Evolutionary conservation across 2,797 vertebrate species (phyloP).

Genomic region (Acanthis flammea): DNA sequence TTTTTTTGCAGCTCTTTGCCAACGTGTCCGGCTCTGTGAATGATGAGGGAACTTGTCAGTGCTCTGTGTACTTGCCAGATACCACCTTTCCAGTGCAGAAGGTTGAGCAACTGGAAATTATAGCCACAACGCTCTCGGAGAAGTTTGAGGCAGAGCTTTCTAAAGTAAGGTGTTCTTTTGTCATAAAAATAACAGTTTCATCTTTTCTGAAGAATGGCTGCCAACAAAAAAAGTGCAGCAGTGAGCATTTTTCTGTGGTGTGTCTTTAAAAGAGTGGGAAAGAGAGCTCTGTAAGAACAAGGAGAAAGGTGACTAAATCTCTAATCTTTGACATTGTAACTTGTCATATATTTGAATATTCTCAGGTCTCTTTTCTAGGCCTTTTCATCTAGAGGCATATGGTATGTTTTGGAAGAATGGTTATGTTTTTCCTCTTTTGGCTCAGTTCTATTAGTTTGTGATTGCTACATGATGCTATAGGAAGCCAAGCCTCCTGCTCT

Average conservation of each 20-base stretch:
- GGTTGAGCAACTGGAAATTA: slow-evolving; percentile 72
- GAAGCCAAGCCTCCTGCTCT: slow-evolving; percentile 17
- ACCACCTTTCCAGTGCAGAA: slow-evolving; percentile 82
- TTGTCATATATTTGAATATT: not conserved
- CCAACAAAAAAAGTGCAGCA: not conserved
- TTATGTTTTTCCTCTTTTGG: not conserved
- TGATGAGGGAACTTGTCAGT: slow-evolving; percentile 78
- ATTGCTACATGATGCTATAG: not conserved
- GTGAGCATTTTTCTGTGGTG: not conserved
- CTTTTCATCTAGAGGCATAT: not conserved
- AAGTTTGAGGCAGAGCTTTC: slow-evolving; percentile 73
- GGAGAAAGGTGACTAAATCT: not conserved
- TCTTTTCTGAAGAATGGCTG: not conserved
- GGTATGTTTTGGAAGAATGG: not conserved
- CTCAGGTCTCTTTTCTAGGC: not conserved
- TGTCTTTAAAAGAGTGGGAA: not conserved
- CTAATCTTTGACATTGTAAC: not conserved
- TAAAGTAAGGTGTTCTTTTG: slow-evolving; percentile 67
- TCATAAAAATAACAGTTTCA: not conserved
- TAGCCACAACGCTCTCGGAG: not conserved
- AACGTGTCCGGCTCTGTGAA: slow-evolving; percentile 79
- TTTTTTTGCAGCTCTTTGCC: slow-evolving; percentile 67
- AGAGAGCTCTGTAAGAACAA: not conserved
- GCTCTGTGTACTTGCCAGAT: slow-evolving; percentile 83
- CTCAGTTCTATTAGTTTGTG: not conserved